phyloP scores from a whole-genome alignment of 2,113 vertebrate species.

The Phodopus roborovskii region DNA sequence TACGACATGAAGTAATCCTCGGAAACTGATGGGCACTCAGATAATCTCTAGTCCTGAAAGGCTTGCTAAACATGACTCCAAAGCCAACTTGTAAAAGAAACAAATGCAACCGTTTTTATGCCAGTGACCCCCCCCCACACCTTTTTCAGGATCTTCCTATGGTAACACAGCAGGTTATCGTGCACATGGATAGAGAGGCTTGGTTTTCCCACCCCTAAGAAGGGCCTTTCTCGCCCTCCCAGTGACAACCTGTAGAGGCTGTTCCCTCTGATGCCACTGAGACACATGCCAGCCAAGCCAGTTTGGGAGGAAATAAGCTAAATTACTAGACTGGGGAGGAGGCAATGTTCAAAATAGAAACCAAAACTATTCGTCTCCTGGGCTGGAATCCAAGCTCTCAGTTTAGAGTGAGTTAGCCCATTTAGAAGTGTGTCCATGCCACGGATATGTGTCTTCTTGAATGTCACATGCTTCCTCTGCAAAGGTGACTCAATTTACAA shows the following conservation, averaged over 20 bases:
- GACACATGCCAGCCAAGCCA: not conserved
- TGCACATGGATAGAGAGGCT: not conserved
- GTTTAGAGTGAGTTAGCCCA: constrained; percentile 51
- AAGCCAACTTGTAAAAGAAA: not conserved
- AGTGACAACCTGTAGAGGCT: not conserved
- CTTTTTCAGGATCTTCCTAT: not conserved
- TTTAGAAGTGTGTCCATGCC: constrained; percentile 51
- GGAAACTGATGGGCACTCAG: not conserved
- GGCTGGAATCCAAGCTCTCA: constrained; percentile 53
- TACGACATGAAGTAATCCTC: not conserved
- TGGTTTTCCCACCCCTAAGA: not conserved
- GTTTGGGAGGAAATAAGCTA: constrained; percentile 11
- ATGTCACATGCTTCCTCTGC: not conserved
- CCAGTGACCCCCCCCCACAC: not conserved
- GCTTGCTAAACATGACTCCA: not conserved
- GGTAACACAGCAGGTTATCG: not conserved
- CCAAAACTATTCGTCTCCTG: constrained; percentile 49
- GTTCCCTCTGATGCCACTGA: not conserved
- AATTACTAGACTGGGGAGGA: constrained; percentile 63
- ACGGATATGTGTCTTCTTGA: constrained; percentile 47
- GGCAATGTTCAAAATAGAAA: constrained; percentile 44
- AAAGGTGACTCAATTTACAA: not conserved
- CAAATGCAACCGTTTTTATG: not conserved
- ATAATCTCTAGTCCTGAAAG: constrained; percentile 4
- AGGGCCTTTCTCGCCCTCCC: not conserved